These are phyloP conservation scores for Cotesia vestalis DNA, from an alignment of 1,140 invertebrate species.

Conservation along the genomic window DNA sequence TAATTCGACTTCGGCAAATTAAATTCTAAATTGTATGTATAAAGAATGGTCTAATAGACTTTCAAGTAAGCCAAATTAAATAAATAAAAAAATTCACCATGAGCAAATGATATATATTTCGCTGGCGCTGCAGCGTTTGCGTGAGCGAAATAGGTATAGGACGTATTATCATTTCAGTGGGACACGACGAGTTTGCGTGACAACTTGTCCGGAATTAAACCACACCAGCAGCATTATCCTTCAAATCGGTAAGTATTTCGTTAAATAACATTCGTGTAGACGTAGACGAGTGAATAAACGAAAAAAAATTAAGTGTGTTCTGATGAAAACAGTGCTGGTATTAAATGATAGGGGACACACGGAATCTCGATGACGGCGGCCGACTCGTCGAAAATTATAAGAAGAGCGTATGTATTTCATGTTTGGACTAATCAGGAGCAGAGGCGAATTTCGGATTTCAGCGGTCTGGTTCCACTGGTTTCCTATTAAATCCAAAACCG, in stretches of 20 bases:
- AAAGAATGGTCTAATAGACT: too few species aligned
- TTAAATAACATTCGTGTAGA: conserved; percentile 4
- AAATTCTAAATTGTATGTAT: too few species aligned
- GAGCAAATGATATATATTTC: conserved; percentile 22
- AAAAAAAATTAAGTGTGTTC: neutral
- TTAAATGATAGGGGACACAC: conserved; percentile 21
- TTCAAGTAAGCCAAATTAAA: neutral
- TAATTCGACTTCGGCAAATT: too few species aligned
- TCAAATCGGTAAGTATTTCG: conserved; percentile 6
- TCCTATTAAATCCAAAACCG: neutral
- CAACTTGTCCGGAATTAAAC: conserved; percentile 11
- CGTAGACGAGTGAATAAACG: too few species aligned
- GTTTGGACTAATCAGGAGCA: too few species aligned
- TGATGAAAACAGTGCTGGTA: conserved; percentile 1
- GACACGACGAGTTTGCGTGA: conserved; percentile 20
- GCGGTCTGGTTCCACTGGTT: neutral
- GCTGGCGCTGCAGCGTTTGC: conserved; percentile 9
- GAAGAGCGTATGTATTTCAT: too few species aligned
- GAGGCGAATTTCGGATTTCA: neutral
- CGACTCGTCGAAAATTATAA: neutral
- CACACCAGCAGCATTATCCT: conserved; percentile 1
- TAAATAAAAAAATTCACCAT: neutral
- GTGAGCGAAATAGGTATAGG: conserved; percentile 7
- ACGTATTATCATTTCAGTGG: neutral
- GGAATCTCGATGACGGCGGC: conserved; percentile 16